Evolutionary conservation across 2,888 invertebrate genomes (phyloP), one percentile per base, ranked within the genome.

Genomic region (Phyllotreta striolata): DNA sequence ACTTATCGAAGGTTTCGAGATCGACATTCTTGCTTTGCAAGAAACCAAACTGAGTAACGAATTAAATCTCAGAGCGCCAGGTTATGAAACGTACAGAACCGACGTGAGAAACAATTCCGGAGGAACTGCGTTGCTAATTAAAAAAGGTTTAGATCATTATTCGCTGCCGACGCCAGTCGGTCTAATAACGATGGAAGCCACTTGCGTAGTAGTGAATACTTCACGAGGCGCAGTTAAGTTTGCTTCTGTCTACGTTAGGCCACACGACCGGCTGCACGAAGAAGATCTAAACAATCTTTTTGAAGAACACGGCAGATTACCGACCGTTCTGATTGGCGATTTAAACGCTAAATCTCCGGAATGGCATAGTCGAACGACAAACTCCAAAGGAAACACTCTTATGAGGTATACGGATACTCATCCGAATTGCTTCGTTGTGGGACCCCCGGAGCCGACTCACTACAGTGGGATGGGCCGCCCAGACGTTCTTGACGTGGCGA

Each of bases 341-440:
- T 4, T 41, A n/a, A 41, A 41, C 41, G 41, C 41, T 10, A 41
- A 41, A 10, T 41, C 41, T 10, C 41, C 41, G n/a, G n/a, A 10
- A 10, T 41, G 41, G 41, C n/a, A 41, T 4, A 10, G 41, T 10
- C 41, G 10, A 10, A 4, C n/a, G 3, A 41, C 1, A 10, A 41
- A 41, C 41, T 10, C 10, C n/a, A 41, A 41, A 41, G 41, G 41
- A 41, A 41, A 10, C n/a, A 41, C n/a, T 10, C 41, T 41, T n/a
- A 5, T 3, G 10, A n/a, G 41, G n/a, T 41, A 41, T 10, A 41
- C 10, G n/a, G 41, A 10, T 41, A 10, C 1, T 41, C n/a, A 2
- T 10, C 41, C 41, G n/a, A 10, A 41, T 10, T n/a, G n/a, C n/a
- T 10, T 41, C n/a, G 41, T 41, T n/a, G 10, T 41, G n/a, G 41